phyloP scores from a whole-genome alignment of 1,140 invertebrate species.

The Drosophila bipectinata region DNA sequence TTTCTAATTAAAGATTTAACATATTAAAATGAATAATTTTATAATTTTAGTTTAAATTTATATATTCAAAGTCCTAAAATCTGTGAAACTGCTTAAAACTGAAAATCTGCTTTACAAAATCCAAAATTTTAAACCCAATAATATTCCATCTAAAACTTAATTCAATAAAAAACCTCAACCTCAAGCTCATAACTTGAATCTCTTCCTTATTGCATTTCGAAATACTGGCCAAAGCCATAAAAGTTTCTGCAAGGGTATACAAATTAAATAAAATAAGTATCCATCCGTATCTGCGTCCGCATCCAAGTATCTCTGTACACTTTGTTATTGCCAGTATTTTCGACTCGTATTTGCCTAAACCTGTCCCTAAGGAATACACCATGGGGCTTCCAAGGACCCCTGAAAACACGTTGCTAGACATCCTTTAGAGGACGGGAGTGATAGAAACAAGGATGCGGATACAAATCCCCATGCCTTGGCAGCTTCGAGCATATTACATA shows the following conservation, averaged over 20 bases:
- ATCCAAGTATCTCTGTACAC: constrained; percentile 26
- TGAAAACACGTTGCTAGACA: constrained; percentile 66
- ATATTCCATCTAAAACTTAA: neutral
- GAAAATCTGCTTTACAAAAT: neutral
- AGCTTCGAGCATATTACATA: constrained; percentile 75
- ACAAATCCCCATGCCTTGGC: constrained; percentile 32
- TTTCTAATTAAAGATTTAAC: too few relatives aligned
- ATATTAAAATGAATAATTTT: too few relatives aligned
- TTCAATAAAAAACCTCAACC: neutral
- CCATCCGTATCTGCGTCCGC: neutral
- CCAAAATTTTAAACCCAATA: too few relatives aligned
- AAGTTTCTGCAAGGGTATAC: constrained; percentile 30
- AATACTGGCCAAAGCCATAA: neutral
- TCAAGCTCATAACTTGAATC: neutral
- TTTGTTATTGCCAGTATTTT: constrained; percentile 57
- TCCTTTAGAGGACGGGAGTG: constrained; percentile 9
- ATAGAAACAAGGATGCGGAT: constrained; percentile 3
- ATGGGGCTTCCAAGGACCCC: constrained; percentile 16
- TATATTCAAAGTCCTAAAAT: too few relatives aligned
- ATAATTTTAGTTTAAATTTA: too few relatives aligned
- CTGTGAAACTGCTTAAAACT: neutral
- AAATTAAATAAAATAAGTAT: constrained; percentile 51
- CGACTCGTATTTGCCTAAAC: constrained; percentile 71
- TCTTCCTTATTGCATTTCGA: constrained; percentile 1
- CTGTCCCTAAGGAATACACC: constrained; percentile 69